Conservation (phyloP, 64 coral and sea anemone species). For the Porites lutea region DNA sequence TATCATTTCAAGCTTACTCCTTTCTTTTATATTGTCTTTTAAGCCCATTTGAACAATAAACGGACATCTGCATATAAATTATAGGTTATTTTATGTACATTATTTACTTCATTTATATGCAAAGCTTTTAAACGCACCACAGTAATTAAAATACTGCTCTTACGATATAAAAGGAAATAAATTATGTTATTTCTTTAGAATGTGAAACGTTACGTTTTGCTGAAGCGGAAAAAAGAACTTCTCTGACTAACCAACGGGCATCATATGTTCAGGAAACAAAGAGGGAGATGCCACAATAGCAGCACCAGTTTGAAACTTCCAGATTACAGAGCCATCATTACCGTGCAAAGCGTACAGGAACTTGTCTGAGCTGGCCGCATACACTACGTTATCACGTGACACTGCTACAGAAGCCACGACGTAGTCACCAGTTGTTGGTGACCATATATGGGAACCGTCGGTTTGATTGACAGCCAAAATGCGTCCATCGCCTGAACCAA, state of each 20-base stretch:
- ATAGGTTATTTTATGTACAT: too few species aligned
- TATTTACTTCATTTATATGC: too few species aligned
- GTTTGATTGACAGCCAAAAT: constrained; percentile 78
- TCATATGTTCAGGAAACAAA: constrained; percentile 61
- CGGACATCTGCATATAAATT: too few species aligned
- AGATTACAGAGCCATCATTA: constrained; percentile 73
- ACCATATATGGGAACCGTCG: constrained; percentile 65
- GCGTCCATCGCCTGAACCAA: constrained; percentile 86
- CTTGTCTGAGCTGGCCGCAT: constrained; percentile 80
- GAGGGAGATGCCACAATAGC: constrained; percentile 71
- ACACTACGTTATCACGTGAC: constrained; percentile 70
- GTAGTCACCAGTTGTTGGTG: constrained; percentile 83
- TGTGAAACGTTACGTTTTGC: too few species aligned
- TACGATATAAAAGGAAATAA: too few species aligned
- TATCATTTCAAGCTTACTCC: too few species aligned
- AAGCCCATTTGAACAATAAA: too few species aligned
- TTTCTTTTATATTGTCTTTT: too few species aligned
- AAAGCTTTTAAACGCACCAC: too few species aligned
- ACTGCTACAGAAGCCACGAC: constrained; percentile 65
- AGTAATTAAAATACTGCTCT: too few species aligned
- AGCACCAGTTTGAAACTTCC: constrained; percentile 85
- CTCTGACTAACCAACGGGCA: constrained; percentile 46
- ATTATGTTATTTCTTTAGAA: too few species aligned
- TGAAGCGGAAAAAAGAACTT: background rate
- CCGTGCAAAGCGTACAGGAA: constrained; percentile 78